These are phyloP conservation scores for Amiota communis DNA, from an alignment of 2,888 invertebrate genomes.

Conservation along the genomic window DNA sequence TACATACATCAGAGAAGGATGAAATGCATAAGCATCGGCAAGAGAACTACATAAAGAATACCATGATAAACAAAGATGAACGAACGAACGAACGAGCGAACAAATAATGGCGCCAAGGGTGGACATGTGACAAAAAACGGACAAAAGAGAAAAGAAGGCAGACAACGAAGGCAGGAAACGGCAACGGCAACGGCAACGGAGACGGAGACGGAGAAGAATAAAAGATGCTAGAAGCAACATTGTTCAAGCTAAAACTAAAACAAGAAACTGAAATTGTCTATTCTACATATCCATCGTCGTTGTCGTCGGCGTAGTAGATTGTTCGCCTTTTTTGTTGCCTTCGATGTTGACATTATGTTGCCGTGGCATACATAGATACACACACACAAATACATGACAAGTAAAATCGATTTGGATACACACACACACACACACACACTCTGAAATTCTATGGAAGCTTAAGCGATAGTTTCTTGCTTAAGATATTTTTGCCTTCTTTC, in stretches of 20 bases:
- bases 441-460: conserved; percentile 8
- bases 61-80: not conserved
- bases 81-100: not conserved
- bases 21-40: not conserved
- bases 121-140: not conserved
- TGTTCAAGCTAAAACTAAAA: conserved; percentile 2
- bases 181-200: too few relatives aligned
- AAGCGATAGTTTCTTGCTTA: conserved; percentile 16
- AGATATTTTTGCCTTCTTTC: too few relatives aligned
- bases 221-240: not conserved
- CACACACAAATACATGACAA: not conserved
- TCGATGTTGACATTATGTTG: conserved; percentile 30
- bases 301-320: not conserved
- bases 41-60: not conserved
- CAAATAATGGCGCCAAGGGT: not conserved
- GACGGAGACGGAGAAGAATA: not conserved
- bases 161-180: too few relatives aligned
- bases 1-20: not conserved
- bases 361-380: conserved; percentile 23
- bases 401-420: not conserved
- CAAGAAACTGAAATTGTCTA: not conserved
- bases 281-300: not conserved
- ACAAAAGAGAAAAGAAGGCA: not conserved
- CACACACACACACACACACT: not conserved
- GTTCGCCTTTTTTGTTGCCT: conserved; percentile 20